Evolutionary conservation across 2,797 vertebrate genomes (phyloP).

Genomic region (Gymnopithys bicolor): DNA sequence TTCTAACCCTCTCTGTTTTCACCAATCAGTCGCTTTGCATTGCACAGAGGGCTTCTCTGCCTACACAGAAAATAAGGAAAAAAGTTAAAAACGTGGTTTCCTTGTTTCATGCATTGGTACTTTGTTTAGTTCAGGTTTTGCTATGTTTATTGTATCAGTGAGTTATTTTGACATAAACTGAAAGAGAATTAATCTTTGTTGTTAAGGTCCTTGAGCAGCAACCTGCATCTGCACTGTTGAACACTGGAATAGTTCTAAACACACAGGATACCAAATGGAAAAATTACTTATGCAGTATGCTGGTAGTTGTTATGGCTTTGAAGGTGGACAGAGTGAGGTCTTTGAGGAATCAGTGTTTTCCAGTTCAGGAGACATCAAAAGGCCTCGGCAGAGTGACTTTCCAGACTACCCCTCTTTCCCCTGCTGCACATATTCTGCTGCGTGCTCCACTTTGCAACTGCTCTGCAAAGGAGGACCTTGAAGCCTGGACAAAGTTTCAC

Average conservation of each 20-base stretch:
- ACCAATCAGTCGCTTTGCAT: background rate
- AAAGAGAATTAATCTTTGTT: background rate
- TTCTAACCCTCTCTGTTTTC: background rate
- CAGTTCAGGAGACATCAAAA: background rate
- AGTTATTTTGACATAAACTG: background rate
- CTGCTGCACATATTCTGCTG: fast-evolving
- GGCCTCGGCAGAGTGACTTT: background rate
- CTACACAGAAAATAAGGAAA: background rate
- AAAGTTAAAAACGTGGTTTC: background rate
- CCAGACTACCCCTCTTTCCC: background rate
- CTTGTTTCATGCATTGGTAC: background rate
- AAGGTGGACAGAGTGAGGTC: background rate
- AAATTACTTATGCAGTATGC: background rate
- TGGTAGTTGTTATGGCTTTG: background rate
- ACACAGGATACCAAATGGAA: background rate
- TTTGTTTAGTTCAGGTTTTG: background rate
- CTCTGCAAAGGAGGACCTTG: background rate
- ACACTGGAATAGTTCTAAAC: background rate
- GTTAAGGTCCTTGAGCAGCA: background rate
- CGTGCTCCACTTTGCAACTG: background rate
- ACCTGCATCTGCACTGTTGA: background rate
- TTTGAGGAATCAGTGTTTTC: background rate
- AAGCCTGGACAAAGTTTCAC: background rate
- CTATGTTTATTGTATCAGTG: background rate
- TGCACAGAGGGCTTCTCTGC: background rate